Evolutionary conservation across 2,797 vertebrate species (phyloP), one percentile per base, ranked within the genome.

Genomic region (Anas capensis): DNA sequence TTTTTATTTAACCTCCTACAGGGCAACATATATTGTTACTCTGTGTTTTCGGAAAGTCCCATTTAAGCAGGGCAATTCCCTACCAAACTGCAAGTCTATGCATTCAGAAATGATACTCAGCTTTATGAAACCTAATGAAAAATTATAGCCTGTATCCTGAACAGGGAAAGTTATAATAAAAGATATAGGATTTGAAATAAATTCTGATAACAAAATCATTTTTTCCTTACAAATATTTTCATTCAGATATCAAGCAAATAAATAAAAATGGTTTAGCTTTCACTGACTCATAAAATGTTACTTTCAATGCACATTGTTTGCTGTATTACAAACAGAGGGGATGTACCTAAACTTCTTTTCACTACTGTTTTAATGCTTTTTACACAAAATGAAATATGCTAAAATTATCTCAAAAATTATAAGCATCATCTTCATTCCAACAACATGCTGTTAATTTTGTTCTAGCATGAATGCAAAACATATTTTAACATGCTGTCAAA

Each of bases 401-500:
- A 87, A 86, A 92, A 91, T 96, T 92, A 86, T 79, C 90, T 86
- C 48, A 82, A 86, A 97, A 98, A 93, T 96, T 96, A 91, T 88
- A 93, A 82, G 91, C 95, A 97, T 90, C 93, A 86, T 89, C 96
- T 97, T 96, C 92, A 96, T 93, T 96, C 91, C 86, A 97, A 96
- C 73, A 96, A 95, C 92, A 78, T 89, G 90, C 71, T 94, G 96
- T 96, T 98, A 98, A 98, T 98, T 98, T 97, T 97, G 95, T 92
- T 97, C 95, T 94, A 92, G 92, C 40, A 88, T 53, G 93, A 97
- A 96, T 38, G 64, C 93, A 96, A 97, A 97, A 97, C 94, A 97
- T 98, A 98, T 98, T 97, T 97, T 97, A 97, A 95, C 97, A 97
- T 97, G 96, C 96, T 98, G 98, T 98, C 98, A 98, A 97, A 97